Percentiles rank a stretch among this genome's conserved stretches.
Conservation (phyloP, 2,113 vertebrate species). For the human region DNA sequence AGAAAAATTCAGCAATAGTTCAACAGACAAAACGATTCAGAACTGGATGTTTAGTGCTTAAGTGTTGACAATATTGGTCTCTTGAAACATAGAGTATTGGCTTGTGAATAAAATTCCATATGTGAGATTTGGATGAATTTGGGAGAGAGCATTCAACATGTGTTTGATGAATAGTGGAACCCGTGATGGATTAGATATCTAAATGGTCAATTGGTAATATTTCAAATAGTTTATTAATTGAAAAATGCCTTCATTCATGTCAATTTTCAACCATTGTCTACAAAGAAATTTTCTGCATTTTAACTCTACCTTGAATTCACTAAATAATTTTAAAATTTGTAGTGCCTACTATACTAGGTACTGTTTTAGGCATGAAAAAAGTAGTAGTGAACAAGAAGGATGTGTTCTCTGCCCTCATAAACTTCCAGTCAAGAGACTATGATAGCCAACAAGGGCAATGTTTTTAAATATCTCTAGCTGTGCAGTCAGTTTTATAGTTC, state of each 20-base stretch:
- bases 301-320: not conserved
- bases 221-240: slow-evolving; percentile 3
- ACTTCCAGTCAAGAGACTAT: not conserved
- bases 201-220: not conserved
- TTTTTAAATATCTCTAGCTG: not conserved
- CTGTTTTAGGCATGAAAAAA: not conserved
- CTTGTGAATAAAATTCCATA: slow-evolving; percentile 45
- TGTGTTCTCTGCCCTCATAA: not conserved
- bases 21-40: slow-evolving; percentile 9
- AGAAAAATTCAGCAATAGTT: slow-evolving; percentile 31
- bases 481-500: not conserved
- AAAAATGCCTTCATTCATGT: not conserved
- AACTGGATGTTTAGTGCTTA: not conserved
- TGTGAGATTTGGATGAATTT: slow-evolving; percentile 18
- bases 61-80: slow-evolving; percentile 32
- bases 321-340: slow-evolving; percentile 8
- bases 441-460: not conserved
- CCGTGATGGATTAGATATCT: not conserved
- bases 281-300: slow-evolving; percentile 19
- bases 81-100: not conserved
- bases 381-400: not conserved
- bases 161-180: not conserved
- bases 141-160: not conserved
- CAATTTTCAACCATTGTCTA: slow-evolving; percentile 6
- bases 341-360: not conserved